A percentile compares a stretch with the other conserved stretches of the same genome.
Conservation (phyloP, 2,797 vertebrate species). For the Cryptoblepharus egeriae region DNA sequence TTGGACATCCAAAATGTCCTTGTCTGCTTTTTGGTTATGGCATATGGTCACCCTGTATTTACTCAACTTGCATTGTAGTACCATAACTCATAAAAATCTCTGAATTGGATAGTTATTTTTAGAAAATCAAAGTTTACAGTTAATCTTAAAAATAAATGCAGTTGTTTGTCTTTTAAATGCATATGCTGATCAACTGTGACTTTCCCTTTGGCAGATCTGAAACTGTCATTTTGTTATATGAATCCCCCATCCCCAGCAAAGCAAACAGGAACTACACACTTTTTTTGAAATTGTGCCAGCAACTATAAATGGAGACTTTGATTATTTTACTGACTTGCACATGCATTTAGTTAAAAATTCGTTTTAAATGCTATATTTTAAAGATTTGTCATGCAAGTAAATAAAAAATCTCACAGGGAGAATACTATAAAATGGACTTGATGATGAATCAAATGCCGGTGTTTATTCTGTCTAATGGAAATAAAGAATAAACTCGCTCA, state of each 20-base stretch:
- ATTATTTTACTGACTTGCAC: constrained; percentile 11
- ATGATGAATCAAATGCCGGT: constrained; percentile 63
- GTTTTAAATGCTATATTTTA: constrained; percentile 45
- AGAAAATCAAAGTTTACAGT: constrained; percentile 25
- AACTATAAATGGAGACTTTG: not conserved
- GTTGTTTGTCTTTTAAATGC: constrained; percentile 14
- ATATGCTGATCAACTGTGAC: constrained; percentile 1
- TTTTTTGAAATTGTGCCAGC: not conserved
- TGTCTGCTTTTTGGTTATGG: no score
- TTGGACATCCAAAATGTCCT: no score
- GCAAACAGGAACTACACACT: not conserved
- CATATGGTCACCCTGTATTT: no score
- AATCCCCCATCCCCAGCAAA: not conserved
- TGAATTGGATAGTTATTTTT: constrained; percentile 26
- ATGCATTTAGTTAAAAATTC: not conserved
- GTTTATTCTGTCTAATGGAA: constrained; percentile 60
- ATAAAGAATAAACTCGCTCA: constrained; percentile 51
- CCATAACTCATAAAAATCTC: constrained; percentile 35
- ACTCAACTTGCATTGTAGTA: not conserved
- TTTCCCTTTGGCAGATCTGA: not conserved
- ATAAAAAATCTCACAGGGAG: constrained; percentile 44
- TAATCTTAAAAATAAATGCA: constrained; percentile 3
- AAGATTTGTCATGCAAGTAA: constrained; percentile 41
- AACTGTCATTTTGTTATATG: not conserved
- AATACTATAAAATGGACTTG: constrained; percentile 54